Conservation (phyloP, 2,888 invertebrate genomes). For the Nebria brevicollis region DNA sequence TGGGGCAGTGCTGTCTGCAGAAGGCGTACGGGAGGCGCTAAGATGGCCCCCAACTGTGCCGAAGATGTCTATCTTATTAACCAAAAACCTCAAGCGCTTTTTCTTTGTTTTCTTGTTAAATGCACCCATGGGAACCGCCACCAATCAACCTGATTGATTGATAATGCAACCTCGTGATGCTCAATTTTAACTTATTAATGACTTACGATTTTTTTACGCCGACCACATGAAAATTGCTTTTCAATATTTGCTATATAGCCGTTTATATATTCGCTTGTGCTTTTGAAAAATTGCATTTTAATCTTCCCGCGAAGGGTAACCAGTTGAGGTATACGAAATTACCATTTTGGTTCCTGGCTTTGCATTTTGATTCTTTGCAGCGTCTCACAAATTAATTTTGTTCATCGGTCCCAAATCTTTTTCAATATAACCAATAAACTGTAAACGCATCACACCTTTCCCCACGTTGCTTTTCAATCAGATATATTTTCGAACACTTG, state of each 20-base stretch:
- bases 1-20: slow-evolving; percentile 8
- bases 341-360: no score
- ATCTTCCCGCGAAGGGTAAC: not conserved
- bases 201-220: not conserved
- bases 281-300: slow-evolving; percentile 9
- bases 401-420: not conserved
- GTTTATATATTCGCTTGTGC: not conserved
- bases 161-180: slow-evolving; percentile 2
- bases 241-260: slow-evolving; percentile 1
- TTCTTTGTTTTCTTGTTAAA: slow-evolving; percentile 7
- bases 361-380: not conserved
- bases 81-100: not conserved
- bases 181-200: slow-evolving; percentile 17
- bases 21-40: slow-evolving; percentile 23
- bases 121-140: slow-evolving; percentile 15
- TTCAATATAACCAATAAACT: not conserved
- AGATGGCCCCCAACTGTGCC: slow-evolving; percentile 20
- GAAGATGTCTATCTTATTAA: slow-evolving; percentile 24
- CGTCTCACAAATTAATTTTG: not conserved
- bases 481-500: not conserved
- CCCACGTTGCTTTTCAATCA: not conserved
- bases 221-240: not conserved
- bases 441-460: not conserved
- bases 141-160: slow-evolving; percentile 21
- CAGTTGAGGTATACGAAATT: no score